Evolutionary conservation across 2,113 vertebrate species (phyloP), one percentile per base, ranked within the genome.

Genomic region (Gymnocephalus cernua): DNA sequence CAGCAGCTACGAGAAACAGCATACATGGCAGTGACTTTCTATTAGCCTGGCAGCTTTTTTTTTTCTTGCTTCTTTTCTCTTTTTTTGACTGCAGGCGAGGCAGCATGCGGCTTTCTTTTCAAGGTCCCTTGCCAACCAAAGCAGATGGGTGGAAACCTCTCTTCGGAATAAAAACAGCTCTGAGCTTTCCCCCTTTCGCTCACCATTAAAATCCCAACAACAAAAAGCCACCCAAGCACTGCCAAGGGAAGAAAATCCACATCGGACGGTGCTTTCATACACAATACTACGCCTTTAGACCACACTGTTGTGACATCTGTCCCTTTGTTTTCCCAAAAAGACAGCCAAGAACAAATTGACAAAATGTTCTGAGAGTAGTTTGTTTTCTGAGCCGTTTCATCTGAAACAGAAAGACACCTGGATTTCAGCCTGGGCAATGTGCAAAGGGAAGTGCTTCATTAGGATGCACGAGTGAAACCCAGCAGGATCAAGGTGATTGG

Each of bases 141-240:
- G 85, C 82, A 86, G 88, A 89, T 88, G 92, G 71, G 69, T 86
- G 77, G 87, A 93, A 89, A 81, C 80, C 88, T 90, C 80, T 88
- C 68, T 68, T 85, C 25, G 18, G 73, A 77, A 90, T 89, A 87
- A 92, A 90, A 90, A 81, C 84, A 87, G 79, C 84, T 81, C 66
- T 62, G 75, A 86, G 86, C 80, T 86, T 80, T 86, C 71, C 83
- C 83, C 62, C 78, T 82, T 88, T 93, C 88, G 58, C 80, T 84
- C 67, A 45, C 72, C 66, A 82, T 86, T 85, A 78, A 80, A 85
- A 44, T 70, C 35, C 23, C 44, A 19, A 71, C 41, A 62, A 58
- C 3, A 47, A 71, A 77, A 67, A 74, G 19, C 18, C 21, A 29
- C 23, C 53, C 51, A 53, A 47, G 16, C 15, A 27, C 57, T 67